Conservation (phyloP, 2,113 vertebrate species). For the Ciconia stormi region DNA sequence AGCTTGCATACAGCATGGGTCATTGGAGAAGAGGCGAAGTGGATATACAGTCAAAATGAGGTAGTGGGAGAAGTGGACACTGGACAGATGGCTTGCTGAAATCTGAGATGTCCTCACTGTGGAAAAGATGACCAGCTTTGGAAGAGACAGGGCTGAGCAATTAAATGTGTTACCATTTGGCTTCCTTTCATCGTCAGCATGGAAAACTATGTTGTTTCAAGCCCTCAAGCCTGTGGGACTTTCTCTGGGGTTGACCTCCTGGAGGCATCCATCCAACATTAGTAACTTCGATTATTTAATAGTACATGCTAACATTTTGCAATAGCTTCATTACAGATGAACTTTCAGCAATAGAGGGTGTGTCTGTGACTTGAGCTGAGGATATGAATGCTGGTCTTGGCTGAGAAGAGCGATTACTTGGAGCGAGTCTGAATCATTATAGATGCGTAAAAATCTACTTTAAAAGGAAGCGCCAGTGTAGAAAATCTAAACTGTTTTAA, state of each 20-base stretch:
- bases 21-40: not conserved
- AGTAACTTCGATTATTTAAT: constrained; percentile 9
- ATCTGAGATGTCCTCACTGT: constrained; percentile 49
- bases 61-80: constrained; percentile 61
- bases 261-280: constrained; percentile 29
- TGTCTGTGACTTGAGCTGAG: constrained; percentile 15
- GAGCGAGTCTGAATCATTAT: not conserved
- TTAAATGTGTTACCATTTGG: constrained; percentile 55
- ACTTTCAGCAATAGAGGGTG: not conserved
- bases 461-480: not conserved
- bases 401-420: not conserved
- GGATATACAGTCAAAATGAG: constrained; percentile 15
- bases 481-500: not conserved
- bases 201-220: constrained; percentile 63
- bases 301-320: constrained; percentile 20
- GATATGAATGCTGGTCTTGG: not conserved
- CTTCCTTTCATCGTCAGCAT: constrained; percentile 28
- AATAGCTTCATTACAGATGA: not conserved
- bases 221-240: constrained; percentile 48
- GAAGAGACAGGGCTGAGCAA: constrained; percentile 38
- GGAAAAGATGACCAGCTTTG: constrained; percentile 67
- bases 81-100: constrained; percentile 50
- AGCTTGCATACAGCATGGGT: not conserved
- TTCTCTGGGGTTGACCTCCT: constrained; percentile 50
- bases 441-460: not conserved